Base-by-base conservation (phyloP, 2,888 invertebrate species). In the Heliconius charithonia region DNA sequence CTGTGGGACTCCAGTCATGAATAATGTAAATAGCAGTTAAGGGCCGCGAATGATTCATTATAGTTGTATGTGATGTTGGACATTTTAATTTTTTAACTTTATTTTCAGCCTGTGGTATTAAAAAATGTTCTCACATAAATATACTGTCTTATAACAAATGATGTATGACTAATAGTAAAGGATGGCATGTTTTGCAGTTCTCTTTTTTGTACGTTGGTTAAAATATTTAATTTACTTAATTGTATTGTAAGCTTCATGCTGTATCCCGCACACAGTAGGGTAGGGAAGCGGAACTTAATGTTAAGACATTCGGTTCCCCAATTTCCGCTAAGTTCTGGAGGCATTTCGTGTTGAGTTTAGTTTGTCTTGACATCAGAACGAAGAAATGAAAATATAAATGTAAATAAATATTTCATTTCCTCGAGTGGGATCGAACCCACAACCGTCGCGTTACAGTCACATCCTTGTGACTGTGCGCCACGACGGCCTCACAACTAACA, bases 21-120 rank as follows among this genome's bases (percentile, higher is more conserved):
- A 81, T 81, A 81, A 81, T 81, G 75, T 77, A 79, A 79, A 65
- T 79, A 79, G 67, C 75, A 41, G 79, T 79, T 79, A 76, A 72
- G 71, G 59, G 72, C 59, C 76, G 70, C 32, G 74, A 79, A 81
- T 77, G 81, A 79, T 66, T 81, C 79, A 81, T 79, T 75, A 79
- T 73, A 77, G 67, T 72, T 77, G 75, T 72, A 81, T 69, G 79
- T 67, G 56, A 73, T 76, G 29, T 63, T 29, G 51, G 51, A 78
- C 63, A 74, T 32, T 80, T 71, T 63, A 67, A 27, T 25, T 32
- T 73, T 69, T 80, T 56, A 25, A 25, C 3, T 78, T 75, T 80
- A 63, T 78, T 80, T 76, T 67, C 37, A 78, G 13, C 22, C 67
- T 66, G 51, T 37, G 16, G 41, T 41, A 56, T 56, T 63, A 74